These are phyloP conservation scores for Mormyrus iriodes DNA, from an alignment of 2,113 vertebrate species.

Conservation along the genomic window DNA sequence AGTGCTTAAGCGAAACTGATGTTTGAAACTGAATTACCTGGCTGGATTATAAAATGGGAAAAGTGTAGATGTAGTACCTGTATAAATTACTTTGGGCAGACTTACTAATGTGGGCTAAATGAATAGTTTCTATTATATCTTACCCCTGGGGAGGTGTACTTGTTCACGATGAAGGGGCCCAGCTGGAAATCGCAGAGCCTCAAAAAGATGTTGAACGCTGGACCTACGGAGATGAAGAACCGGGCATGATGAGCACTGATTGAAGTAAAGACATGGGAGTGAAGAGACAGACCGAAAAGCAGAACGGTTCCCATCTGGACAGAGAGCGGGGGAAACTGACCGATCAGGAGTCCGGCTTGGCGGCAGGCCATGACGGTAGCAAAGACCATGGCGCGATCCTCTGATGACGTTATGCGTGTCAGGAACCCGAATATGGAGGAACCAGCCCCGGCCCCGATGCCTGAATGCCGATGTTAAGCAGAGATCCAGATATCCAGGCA, in stretches of 20 bases:
- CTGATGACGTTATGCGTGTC: slow-evolving; percentile 56
- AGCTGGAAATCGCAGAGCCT: slow-evolving; percentile 66
- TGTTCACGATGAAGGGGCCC: slow-evolving; percentile 69
- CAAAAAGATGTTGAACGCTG: slow-evolving; percentile 73
- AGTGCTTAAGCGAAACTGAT: background rate
- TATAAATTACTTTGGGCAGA: background rate
- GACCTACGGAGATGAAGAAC: slow-evolving; percentile 50
- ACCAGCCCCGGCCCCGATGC: slow-evolving; percentile 67
- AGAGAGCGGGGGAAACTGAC: slow-evolving; percentile 40
- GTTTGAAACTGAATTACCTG: background rate
- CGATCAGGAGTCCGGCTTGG: slow-evolving; percentile 71
- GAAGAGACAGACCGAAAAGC: background rate
- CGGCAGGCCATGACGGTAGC: slow-evolving; percentile 72
- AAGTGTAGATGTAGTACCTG: background rate
- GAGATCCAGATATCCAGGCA: background rate
- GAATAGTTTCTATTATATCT: slow-evolving; percentile 29
- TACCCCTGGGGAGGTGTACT: slow-evolving; percentile 73
- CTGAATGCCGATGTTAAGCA: slow-evolving; percentile 35
- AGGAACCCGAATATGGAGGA: slow-evolving; percentile 72
- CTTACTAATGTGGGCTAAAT: background rate
- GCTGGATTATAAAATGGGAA: no score
- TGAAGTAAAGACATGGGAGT: background rate
- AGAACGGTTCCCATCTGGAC: background rate
- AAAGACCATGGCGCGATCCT: slow-evolving; percentile 68
- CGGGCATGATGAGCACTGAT: background rate